Evolutionary conservation across 2,113 vertebrate species (phyloP), one percentile per base, ranked within the genome.

Genomic region (Xiphias gladius): DNA sequence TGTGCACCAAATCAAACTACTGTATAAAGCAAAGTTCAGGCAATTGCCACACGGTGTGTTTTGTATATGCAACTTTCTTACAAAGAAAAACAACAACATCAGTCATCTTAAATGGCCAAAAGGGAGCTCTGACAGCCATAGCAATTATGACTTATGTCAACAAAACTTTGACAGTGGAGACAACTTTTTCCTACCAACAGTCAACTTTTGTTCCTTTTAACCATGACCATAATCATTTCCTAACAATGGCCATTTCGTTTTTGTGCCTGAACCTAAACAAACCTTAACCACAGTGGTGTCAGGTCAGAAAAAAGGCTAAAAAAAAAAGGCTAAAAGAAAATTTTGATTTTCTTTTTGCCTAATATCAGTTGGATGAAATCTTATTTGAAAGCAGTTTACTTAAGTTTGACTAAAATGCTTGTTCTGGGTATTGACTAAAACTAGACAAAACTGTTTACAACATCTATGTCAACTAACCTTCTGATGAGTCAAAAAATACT

Each of bases 1-100:
- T 50, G 72, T 64, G 77, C 73, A 84, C 62, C 66, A 73, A 86
- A 88, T 91, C 88, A 86, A 90, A 85, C 81, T 80, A 65, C 73
- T 61, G 54, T 37, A 26, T 24, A 41, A 55, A 54, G 64, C 78
- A 90, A 82, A 87, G 89, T 87, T 88, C 54, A 70, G 50, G 37
- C 64, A 57, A 66, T 37, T 70, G 76, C 61, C 54, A 17, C 43
- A n/a, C 43, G 43, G 32, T 55, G 57, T 26, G 26, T 75, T 75
- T 24, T 75, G 19, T 13, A 37, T 48, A 24, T 39, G 41, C 14
- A 41, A 74, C 54, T 62, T 54, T 26, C 76, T 30, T 5, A 37
- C 55, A 30, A 16, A 28, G 19, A 20, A 13, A 58, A 68, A 48
- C 24, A 58, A 24, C 57, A 68, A 30, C 7, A 32, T 5, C 35